These are phyloP conservation scores for Mixornis gularis DNA, from an alignment of 2,113 vertebrate genomes.

Conservation along the genomic window DNA sequence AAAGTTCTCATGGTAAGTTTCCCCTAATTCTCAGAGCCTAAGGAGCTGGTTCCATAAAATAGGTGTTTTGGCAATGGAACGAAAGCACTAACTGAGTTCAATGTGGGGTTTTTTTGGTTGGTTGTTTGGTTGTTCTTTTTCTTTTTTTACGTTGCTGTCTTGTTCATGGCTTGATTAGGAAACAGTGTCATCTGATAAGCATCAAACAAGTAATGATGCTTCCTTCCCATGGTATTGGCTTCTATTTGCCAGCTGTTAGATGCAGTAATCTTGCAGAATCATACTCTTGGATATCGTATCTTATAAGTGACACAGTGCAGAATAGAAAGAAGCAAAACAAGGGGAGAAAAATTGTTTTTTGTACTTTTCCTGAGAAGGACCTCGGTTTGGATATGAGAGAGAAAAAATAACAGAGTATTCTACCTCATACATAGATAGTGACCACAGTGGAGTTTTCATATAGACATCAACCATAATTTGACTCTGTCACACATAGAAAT, in stretches of 20 bases:
- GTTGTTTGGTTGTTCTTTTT: not conserved
- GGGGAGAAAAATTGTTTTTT: not conserved
- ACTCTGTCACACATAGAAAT: not conserved
- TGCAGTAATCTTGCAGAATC: not conserved
- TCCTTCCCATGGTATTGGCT: not conserved
- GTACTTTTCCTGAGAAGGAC: not conserved
- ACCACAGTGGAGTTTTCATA: not conserved
- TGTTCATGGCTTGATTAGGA: not conserved
- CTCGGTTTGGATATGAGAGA: not conserved
- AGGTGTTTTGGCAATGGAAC: not conserved
- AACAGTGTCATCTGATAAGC: not conserved
- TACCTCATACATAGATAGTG: not conserved
- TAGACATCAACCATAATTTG: not conserved
- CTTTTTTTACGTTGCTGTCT: not conserved
- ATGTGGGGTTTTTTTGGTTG: accelerated
- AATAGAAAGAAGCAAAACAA: not conserved
- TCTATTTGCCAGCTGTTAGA: not conserved
- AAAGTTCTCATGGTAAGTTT: conserved; percentile 94
- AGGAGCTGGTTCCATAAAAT: not conserved
- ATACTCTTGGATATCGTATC: not conserved
- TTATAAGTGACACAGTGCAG: not conserved
- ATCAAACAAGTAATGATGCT: not conserved
- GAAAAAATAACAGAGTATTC: not conserved
- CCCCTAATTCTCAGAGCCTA: not conserved
- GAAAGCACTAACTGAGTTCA: not conserved